Conservation (phyloP, 1,140 invertebrate species). For the Drosophila pallidifrons region DNA sequence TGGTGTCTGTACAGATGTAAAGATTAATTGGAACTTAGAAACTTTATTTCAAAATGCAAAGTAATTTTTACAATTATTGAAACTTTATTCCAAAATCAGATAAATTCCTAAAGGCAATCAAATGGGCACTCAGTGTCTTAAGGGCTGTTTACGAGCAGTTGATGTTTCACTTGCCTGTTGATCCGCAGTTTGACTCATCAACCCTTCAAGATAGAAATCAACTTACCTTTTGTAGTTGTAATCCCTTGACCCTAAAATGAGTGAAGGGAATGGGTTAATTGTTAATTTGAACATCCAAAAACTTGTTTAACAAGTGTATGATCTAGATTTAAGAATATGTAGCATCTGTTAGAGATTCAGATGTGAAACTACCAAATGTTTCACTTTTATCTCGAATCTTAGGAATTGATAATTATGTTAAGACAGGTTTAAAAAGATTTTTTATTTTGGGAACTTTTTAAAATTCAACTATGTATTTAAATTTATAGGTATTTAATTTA, state of each 20-base stretch:
- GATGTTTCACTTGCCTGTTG: conserved; percentile 2
- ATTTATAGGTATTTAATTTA: too few relatives aligned
- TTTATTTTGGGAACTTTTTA: neutral
- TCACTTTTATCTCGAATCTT: conserved; percentile 4
- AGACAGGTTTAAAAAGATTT: neutral
- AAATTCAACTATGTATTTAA: neutral
- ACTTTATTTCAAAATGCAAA: too few relatives aligned
- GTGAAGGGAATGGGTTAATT: conserved; percentile 6
- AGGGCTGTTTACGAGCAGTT: conserved; percentile 3
- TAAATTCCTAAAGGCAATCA: neutral
- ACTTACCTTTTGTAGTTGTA: neutral
- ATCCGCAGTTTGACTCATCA: neutral
- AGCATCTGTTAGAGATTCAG: conserved; percentile 1
- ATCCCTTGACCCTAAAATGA: conserved; percentile 7
- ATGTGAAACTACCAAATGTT: conserved; percentile 1
- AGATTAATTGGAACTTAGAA: too few relatives aligned
- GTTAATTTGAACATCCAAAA: conserved; percentile 11
- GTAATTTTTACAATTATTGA: too few relatives aligned
- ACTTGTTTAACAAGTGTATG: conserved; percentile 13
- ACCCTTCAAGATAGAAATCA: conserved; percentile 14
- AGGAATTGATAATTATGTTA: neutral
- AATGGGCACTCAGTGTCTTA: neutral
- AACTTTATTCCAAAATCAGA: too few relatives aligned
- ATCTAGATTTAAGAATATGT: conserved; percentile 2
- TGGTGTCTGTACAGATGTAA: too few relatives aligned